phyloP scores from a whole-genome alignment of 2,113 vertebrate species.

The Sander vitreus region DNA sequence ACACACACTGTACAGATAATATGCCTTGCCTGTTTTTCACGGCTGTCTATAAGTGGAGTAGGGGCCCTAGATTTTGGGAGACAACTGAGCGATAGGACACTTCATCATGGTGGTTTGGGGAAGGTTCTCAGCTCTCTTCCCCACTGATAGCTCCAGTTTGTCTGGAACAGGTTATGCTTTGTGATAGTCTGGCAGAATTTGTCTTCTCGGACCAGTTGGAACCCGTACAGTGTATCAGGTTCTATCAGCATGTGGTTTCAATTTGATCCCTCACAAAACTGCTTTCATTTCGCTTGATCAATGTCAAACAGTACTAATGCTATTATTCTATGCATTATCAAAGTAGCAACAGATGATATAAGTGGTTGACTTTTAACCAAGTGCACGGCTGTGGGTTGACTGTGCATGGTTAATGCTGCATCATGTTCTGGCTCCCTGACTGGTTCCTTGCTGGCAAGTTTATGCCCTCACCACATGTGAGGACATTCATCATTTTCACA shows the following conservation, averaged over 20 bases:
- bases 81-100: slow-evolving; percentile 75
- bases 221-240: slow-evolving; percentile 57
- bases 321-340: slow-evolving; percentile 72
- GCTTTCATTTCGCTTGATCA: slow-evolving; percentile 71
- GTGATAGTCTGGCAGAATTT: slow-evolving; percentile 70
- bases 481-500: slow-evolving; percentile 64
- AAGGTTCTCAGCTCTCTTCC: slow-evolving; percentile 64
- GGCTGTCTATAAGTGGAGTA: slow-evolving; percentile 55
- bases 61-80: slow-evolving; percentile 70
- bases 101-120: slow-evolving; percentile 72
- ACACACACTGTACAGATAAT: slow-evolving; percentile 65
- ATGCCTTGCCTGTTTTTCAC: slow-evolving; percentile 50
- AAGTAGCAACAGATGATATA: slow-evolving; percentile 70
- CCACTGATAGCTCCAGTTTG: slow-evolving; percentile 70
- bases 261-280: slow-evolving; percentile 66
- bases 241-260: slow-evolving; percentile 79
- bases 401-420: slow-evolving; percentile 18
- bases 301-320: slow-evolving; percentile 53
- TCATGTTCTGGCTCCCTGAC: slow-evolving; percentile 23
- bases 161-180: slow-evolving; percentile 77
- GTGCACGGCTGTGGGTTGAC: slow-evolving; percentile 8
- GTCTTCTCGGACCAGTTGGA: slow-evolving; percentile 60
- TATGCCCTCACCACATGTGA: slow-evolving; percentile 52
- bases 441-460: slow-evolving; percentile 35
- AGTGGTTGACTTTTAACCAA: slow-evolving; percentile 48